phyloP scores from a whole-genome alignment of 2,113 vertebrate species.

The Anser cygnoides region DNA sequence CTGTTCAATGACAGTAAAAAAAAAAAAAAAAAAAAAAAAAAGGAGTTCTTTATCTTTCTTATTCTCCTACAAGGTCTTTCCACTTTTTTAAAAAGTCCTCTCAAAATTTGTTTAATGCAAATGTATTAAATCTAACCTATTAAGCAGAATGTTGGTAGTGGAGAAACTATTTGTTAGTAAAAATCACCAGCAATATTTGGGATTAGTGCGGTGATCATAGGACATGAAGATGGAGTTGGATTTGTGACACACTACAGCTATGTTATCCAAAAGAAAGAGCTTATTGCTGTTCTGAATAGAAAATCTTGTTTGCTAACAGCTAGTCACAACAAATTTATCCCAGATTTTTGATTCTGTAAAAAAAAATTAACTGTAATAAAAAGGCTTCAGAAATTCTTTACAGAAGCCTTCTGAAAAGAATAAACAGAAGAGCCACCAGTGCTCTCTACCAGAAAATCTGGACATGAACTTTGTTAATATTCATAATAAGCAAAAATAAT shows the following conservation, averaged over 20 bases:
- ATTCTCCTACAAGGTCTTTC: background rate
- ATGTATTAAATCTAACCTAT: background rate
- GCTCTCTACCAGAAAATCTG: slow-evolving; percentile 42
- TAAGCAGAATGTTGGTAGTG: background rate
- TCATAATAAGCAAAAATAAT: slow-evolving; percentile 34
- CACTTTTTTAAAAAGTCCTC: background rate
- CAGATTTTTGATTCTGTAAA: background rate
- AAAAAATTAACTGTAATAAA: background rate
- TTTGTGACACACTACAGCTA: background rate
- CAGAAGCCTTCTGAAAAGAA: background rate
- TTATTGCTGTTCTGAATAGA: background rate
- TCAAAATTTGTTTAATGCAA: background rate
- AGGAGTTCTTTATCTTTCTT: background rate
- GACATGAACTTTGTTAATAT: slow-evolving; percentile 30
- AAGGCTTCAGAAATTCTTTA: background rate
- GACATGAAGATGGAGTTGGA: background rate
- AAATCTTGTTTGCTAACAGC: slow-evolving; percentile 1
- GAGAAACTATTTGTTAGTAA: background rate
- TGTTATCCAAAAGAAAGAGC: background rate
- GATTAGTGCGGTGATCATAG: rapidly evolving
- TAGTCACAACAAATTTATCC: slow-evolving; percentile 30
- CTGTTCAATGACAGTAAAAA: background rate
- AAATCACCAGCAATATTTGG: background rate
- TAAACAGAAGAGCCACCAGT: background rate
- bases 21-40: background rate